Evolutionary conservation across 2,113 vertebrate genomes (phyloP), one percentile per base, ranked within the genome.

Genomic region (Anoura caudifer): DNA sequence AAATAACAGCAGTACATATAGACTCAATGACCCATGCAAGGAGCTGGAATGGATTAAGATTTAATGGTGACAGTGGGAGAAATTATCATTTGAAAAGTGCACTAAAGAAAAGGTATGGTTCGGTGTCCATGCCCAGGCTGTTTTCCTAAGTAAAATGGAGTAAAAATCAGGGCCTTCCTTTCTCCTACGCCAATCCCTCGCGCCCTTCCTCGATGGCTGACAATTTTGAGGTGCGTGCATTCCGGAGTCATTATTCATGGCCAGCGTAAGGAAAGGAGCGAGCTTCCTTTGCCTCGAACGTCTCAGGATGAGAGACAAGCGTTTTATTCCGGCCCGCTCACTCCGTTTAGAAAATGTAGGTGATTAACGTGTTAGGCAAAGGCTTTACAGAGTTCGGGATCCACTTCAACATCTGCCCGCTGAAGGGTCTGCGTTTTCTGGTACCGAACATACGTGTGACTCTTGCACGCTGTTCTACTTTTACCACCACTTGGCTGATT

Each of bases 1-100:
- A 98, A 98, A 99, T 98, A 98, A 98, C 98, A 98, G 98, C 97
- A 97, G 98, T 98, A 98, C 98, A 98, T 98, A 98, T 98, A 98
- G 98, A 98, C 98, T 98, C 98, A 98, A 97, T 98, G 99, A 98
- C 98, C 99, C 98, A 98, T 98, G 98, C 97, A 97, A 96, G 97
- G 97, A 98, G 98, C 98, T 98, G 98, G 98, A 98, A 98, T 98
- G 98, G 98, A 98, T 99, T 98, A 98, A 98, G 98, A 98, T 98
- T 98, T 98, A 98, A 98, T 98, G 98, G 98, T 97, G 97, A 96
- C 98, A 98, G 97, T 98, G 97, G 98, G 98, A 98, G 97, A 97
- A 98, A 98, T 98, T 98, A 98, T 98, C 98, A 98, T 98, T 98
- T 98, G 98, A 98, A 98, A 98, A 98, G 97, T 98, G 95, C 97